Evolutionary conservation across 2,113 vertebrate genomes (phyloP).

Genomic region (Erythrolamprus reginae): DNA sequence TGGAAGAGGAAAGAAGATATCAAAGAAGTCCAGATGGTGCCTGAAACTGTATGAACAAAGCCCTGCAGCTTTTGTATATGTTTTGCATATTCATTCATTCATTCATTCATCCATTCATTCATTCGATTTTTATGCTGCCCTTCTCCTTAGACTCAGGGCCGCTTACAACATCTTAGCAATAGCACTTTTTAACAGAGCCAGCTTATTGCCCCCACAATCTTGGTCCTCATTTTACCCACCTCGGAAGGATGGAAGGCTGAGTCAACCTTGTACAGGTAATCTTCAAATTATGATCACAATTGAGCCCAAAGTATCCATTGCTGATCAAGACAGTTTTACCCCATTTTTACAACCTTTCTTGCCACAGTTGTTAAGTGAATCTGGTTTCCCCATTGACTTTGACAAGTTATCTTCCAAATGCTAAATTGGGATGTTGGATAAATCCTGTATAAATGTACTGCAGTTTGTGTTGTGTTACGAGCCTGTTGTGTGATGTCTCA

Average conservation of each 20-base stretch:
- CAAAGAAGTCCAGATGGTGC: not conserved
- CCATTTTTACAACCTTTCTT: not conserved
- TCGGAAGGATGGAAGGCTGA: too few species aligned
- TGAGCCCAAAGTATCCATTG: not conserved
- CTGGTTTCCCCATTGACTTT: not conserved
- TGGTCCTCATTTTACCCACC: too few species aligned
- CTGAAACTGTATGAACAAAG: not conserved
- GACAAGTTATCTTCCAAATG: not conserved
- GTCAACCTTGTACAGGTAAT: too few species aligned
- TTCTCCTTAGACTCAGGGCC: too few species aligned
- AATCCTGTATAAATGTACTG: not conserved
- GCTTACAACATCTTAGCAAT: too few species aligned
- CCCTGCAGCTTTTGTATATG: not conserved
- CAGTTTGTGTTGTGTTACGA: not conserved
- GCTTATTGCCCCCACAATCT: too few species aligned
- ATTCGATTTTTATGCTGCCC: too few species aligned
- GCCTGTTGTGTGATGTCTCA: not conserved
- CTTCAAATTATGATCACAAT: not conserved
- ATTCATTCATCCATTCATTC: too few species aligned
- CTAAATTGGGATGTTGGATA: not conserved
- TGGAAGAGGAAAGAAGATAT: not conserved
- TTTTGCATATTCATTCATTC: not conserved
- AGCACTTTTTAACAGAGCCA: too few species aligned
- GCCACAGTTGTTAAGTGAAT: not conserved
- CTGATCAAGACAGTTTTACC: not conserved